Conservation (phyloP, 2,797 vertebrate species). For the Lepilemur septentrionalis region DNA sequence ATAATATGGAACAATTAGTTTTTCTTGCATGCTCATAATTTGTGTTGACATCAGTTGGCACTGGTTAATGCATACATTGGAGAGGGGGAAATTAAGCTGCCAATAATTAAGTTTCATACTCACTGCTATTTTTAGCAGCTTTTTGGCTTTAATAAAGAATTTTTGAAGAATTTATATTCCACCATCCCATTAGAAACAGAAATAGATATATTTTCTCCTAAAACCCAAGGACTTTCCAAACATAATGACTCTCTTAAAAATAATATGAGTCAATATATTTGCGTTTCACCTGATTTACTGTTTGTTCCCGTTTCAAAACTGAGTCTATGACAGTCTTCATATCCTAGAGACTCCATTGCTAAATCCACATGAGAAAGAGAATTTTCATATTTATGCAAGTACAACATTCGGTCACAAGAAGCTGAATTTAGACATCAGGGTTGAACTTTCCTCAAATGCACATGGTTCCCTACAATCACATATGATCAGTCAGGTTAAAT, state of each 20-base stretch:
- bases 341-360: background rate
- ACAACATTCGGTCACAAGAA: background rate
- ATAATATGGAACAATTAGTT: conserved; percentile 71
- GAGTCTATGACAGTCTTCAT: background rate
- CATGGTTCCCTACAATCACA: background rate
- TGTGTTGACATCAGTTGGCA: conserved; percentile 69
- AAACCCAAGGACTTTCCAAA: background rate
- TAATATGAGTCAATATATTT: background rate
- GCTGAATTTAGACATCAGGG: background rate
- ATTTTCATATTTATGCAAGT: background rate
- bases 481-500: background rate
- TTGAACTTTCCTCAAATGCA: background rate
- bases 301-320: background rate
- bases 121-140: conserved; percentile 25
- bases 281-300: background rate
- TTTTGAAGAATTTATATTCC: background rate
- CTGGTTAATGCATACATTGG: conserved; percentile 45
- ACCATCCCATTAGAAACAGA: background rate
- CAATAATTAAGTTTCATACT: conserved; percentile 58
- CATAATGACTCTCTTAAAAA: background rate
- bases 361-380: background rate
- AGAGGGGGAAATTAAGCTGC: conserved; percentile 47
- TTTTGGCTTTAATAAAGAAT: conserved; percentile 23
- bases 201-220: background rate
- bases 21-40: conserved; percentile 70